These are phyloP conservation scores for Antrozous pallidus DNA, from an alignment of 2,797 vertebrate species.

Conservation along the genomic window DNA sequence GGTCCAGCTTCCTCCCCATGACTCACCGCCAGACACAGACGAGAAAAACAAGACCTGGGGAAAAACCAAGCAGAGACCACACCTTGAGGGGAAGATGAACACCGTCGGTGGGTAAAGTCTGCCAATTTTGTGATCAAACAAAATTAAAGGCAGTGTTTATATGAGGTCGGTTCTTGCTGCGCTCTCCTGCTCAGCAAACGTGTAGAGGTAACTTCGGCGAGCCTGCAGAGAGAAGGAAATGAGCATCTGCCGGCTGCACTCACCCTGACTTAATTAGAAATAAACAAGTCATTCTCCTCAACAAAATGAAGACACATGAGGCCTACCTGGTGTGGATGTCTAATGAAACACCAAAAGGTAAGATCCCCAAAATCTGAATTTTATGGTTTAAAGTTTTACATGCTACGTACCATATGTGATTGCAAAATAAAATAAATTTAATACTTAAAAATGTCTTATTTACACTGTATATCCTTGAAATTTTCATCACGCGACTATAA, in stretches of 20 bases:
- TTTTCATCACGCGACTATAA: background rate
- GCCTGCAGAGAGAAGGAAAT: too few species aligned
- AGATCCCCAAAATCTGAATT: background rate
- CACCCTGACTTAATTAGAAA: background rate
- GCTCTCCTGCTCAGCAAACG: background rate
- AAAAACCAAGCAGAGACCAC: conserved; percentile 44
- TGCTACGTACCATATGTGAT: background rate
- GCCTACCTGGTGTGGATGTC: background rate
- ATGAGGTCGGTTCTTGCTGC: background rate
- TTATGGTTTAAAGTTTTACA: background rate
- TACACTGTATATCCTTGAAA: background rate
- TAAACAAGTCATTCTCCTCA: background rate
- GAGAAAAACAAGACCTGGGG: conserved; percentile 69
- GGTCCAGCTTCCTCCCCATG: conserved; percentile 97
- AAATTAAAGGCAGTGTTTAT: background rate
- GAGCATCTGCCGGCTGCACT: background rate
- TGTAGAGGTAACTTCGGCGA: background rate
- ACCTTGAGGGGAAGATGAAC: background rate
- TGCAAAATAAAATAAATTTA: background rate
- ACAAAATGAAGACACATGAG: background rate
- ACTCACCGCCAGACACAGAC: background rate
- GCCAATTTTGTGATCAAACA: background rate
- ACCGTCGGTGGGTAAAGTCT: background rate
- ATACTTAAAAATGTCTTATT: background rate
- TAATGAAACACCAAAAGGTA: background rate